A percentile compares a stretch with the other conserved stretches of the same genome.
Conservation (phyloP, 2,113 vertebrate genomes). For the Callipepla squamata region DNA sequence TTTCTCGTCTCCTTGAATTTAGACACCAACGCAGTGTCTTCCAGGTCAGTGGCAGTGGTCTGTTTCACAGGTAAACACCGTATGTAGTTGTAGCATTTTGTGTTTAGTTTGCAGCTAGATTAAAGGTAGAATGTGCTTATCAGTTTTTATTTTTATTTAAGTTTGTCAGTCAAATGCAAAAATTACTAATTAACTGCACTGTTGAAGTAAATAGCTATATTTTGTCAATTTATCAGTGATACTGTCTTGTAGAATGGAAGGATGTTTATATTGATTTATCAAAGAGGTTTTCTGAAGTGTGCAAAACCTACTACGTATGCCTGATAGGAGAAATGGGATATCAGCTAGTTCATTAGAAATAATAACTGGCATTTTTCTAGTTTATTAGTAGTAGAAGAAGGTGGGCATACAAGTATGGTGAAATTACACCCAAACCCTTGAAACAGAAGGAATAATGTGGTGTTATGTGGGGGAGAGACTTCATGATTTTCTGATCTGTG, state of each 20-base stretch:
- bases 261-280: neutral
- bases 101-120: neutral
- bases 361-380: neutral
- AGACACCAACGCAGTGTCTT: constrained; percentile 78
- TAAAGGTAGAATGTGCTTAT: neutral
- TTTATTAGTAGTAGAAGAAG: neutral
- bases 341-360: neutral
- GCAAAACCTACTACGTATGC: neutral
- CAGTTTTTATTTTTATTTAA: neutral
- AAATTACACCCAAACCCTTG: neutral
- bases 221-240: neutral
- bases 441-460: neutral
- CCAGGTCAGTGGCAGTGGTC: constrained; percentile 81
- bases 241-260: neutral
- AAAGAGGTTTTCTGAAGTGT: neutral
- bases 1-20: constrained; percentile 14
- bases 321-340: neutral
- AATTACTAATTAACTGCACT: neutral
- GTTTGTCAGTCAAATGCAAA: neutral
- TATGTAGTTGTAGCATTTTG: neutral
- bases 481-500: neutral
- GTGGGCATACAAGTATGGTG: neutral
- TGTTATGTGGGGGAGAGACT: neutral
- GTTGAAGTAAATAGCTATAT: neutral
- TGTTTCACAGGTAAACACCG: constrained; percentile 77